These are phyloP conservation scores for Mastacembelus armatus DNA, from an alignment of 2,797 vertebrate species.

Conservation along the genomic window DNA sequence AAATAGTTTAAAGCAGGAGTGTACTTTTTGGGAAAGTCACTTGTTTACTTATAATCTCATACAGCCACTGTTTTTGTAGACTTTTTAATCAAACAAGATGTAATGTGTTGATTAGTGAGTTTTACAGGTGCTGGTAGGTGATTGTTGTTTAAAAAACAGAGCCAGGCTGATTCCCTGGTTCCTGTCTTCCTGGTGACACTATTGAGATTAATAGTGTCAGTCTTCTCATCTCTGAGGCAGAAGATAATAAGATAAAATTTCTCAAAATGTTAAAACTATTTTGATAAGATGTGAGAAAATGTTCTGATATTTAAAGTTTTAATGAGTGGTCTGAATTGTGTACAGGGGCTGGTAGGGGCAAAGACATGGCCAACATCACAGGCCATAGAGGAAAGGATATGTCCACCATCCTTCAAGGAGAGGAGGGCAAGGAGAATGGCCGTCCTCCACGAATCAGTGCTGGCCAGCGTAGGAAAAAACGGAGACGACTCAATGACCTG, in stretches of 20 bases:
- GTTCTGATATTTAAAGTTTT: not conserved
- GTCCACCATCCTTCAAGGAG: slow-evolving; percentile 90
- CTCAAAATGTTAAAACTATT: not conserved
- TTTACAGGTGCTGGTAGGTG: no score
- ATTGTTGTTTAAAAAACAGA: no score
- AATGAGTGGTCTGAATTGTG: not conserved
- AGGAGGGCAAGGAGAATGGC: slow-evolving; percentile 94
- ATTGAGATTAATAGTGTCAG: no score
- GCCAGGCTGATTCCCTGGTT: no score
- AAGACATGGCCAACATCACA: slow-evolving; percentile 99
- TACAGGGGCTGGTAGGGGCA: slow-evolving; percentile 92
- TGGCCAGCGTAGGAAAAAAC: slow-evolving; percentile 89
- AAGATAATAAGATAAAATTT: no score
- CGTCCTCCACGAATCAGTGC: slow-evolving; percentile 79
- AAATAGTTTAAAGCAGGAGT: not conserved
- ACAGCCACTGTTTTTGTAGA: no score
- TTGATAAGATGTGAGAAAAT: not conserved
- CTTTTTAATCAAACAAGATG: no score
- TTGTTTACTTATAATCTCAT: no score
- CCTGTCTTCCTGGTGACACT: no score
- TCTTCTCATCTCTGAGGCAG: no score
- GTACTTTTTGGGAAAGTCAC: no score
- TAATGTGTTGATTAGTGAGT: no score
- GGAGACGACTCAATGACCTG: slow-evolving; percentile 95
- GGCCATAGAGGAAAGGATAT: slow-evolving; percentile 96